phyloP scores from a whole-genome alignment of 2,797 vertebrate genomes.

The Enteromius radiatus region DNA sequence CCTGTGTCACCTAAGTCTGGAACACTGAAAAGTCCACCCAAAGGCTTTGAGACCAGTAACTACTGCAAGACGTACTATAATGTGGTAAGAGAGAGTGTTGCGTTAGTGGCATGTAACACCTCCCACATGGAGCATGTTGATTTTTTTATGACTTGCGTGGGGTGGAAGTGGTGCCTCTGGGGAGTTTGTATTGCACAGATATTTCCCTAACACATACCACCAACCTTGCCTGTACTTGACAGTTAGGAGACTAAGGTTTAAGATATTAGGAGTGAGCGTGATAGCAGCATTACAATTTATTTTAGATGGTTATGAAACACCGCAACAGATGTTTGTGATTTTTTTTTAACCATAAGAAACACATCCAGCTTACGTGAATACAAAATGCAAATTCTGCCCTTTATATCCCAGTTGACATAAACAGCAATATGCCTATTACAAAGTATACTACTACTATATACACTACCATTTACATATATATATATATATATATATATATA shows the following conservation, averaged over 20 bases:
- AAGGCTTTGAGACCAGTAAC: conserved; percentile 90
- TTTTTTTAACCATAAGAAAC: background rate
- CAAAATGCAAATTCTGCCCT: background rate
- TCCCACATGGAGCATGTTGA: background rate
- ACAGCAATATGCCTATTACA: background rate
- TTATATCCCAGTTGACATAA: background rate
- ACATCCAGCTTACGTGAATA: background rate
- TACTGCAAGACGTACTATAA: conserved; percentile 99
- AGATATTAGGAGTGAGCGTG: background rate
- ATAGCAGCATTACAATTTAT: background rate
- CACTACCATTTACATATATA: too few relatives aligned
- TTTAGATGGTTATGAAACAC: background rate
- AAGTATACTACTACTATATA: too few relatives aligned
- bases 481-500: too few relatives aligned
- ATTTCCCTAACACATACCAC: conserved; percentile 26
- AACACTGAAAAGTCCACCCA: conserved; percentile 92
- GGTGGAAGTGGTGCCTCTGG: conserved; percentile 2
- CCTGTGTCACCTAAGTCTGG: conserved; percentile 97
- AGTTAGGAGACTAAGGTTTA: background rate
- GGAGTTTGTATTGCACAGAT: background rate
- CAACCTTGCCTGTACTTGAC: background rate
- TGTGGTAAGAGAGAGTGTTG: conserved; percentile 81
- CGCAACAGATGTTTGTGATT: background rate
- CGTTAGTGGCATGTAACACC: background rate
- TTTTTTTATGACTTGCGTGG: conserved; percentile 11